Base-by-base conservation (phyloP, 2,113 vertebrate species). In the Pristiophorus japonicus region DNA sequence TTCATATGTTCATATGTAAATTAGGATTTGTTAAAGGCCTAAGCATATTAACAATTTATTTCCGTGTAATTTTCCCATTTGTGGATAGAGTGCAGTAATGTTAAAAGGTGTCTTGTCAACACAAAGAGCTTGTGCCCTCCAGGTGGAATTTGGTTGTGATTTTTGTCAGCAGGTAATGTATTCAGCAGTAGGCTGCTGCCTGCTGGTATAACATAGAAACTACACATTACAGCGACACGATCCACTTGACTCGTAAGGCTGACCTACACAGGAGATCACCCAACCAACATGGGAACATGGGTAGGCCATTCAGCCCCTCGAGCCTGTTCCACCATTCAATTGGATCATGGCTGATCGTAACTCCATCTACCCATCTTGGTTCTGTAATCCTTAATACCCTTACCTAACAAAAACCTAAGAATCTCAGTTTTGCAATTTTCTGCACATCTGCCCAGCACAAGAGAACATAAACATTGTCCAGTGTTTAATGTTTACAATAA, bases 181-280 rank as follows among this genome's bases (percentile, higher is more conserved):
- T 93, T 66, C 63, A 93, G 91, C 62, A 93, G 18, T 24, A 66
- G 91, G 38, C 62, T 93, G 91, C 91, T 66, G 34, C 27, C 91
- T 65, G 62, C 91, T 93, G 91, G 62, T 93, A 2, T 38, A 12
- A 45, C 91, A 3, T 10, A 11, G 91, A 45, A 93, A 66, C 20
- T 66, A 45, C 91, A 93, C 7, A 18, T 42, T 24, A 30, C 91
- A 42, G 22, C 14, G 38, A 45, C 91, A 90, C 38, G 30, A 55
- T 34, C 45, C 45, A 42, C n/a, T 38, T 78, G 34, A n/a, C n/a
- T 51, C 34, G n/a, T 14, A 42, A 81, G 10, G 75, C 4, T 81
- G 75, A 38, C 24, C n/a, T 45, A 22, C 18, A 22, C 20, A 30
- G 34, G 51, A 91, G 55, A 91, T 34, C 51, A 59, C 4, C 11